Conservation (phyloP, 2,113 vertebrate genomes). For the Chionomys nivalis region DNA sequence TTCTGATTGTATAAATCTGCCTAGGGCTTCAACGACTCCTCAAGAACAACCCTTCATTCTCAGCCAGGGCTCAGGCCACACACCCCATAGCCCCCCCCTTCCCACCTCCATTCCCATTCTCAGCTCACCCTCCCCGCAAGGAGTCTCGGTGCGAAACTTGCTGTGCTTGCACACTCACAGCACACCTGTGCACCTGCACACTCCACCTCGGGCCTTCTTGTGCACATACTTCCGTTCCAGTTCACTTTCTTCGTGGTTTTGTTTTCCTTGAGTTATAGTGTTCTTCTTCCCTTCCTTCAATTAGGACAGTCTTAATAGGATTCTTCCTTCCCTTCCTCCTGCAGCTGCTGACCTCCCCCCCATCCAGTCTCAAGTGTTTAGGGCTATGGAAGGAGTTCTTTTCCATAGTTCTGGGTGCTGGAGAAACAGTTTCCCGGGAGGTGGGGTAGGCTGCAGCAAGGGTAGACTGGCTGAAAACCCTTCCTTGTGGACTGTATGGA, state of each 20-base stretch:
- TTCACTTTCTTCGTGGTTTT: slow-evolving; percentile 9
- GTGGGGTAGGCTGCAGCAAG: not conserved
- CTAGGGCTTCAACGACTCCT: slow-evolving; percentile 29
- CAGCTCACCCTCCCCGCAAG: not conserved
- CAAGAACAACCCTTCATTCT: not conserved
- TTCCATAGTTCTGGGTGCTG: not conserved
- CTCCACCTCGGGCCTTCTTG: not conserved
- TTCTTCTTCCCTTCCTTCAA: not conserved
- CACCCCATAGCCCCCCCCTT: not conserved
- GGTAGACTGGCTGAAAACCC: not conserved
- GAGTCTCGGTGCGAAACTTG: not conserved
- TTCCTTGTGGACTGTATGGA: not conserved
- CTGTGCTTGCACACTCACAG: slow-evolving; percentile 10
- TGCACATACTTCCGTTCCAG: not conserved
- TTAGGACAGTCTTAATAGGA: not conserved
- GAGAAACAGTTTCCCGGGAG: not conserved
- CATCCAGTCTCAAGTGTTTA: not conserved
- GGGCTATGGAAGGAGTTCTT: not conserved
- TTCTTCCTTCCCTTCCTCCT: not conserved
- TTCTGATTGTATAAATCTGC: slow-evolving; percentile 46
- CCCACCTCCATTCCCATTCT: not conserved
- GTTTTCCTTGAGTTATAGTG: not conserved
- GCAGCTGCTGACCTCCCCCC: not conserved
- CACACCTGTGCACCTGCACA: slow-evolving; percentile 20
- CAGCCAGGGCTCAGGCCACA: slow-evolving; percentile 10